Evolutionary conservation across 2,797 vertebrate species (phyloP).

Genomic region (Artibeus jamaicensis): DNA sequence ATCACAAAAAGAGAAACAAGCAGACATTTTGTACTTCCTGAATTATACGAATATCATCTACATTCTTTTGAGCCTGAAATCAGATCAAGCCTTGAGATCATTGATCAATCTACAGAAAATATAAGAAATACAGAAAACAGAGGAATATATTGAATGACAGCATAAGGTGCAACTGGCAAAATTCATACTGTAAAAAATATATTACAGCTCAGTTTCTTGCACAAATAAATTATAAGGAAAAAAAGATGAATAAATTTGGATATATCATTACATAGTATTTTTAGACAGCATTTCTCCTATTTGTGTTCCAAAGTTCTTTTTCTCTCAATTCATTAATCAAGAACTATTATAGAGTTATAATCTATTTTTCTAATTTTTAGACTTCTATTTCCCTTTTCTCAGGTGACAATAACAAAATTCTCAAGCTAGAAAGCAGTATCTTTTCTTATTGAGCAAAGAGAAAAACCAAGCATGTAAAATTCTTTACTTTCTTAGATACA

Average conservation of each 20-base stretch:
- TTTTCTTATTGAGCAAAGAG: not conserved
- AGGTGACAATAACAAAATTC: not conserved
- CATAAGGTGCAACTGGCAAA: not conserved
- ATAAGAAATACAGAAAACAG: not conserved
- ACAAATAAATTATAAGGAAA: constrained; percentile 11
- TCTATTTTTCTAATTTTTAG: not conserved
- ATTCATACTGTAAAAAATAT: not conserved
- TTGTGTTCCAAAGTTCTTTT: not conserved
- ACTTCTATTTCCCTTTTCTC: not conserved
- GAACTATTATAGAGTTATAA: not conserved
- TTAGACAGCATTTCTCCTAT: not conserved
- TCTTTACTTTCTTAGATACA: not conserved
- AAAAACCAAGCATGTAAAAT: not conserved
- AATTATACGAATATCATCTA: not conserved
- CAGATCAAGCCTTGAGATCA: not conserved
- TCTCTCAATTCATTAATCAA: not conserved
- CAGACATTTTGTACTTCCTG: not conserved
- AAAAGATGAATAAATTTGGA: not conserved
- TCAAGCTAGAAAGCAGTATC: not conserved
- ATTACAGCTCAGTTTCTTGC: not conserved
- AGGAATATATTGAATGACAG: not conserved
- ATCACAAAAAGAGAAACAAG: not conserved
- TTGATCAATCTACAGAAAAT: constrained; percentile 25
- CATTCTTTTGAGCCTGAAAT: not conserved
- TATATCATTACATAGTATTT: not conserved